Evolutionary conservation across 2,888 invertebrate species (phyloP).

Genomic region (Cosmia trapezina): DNA sequence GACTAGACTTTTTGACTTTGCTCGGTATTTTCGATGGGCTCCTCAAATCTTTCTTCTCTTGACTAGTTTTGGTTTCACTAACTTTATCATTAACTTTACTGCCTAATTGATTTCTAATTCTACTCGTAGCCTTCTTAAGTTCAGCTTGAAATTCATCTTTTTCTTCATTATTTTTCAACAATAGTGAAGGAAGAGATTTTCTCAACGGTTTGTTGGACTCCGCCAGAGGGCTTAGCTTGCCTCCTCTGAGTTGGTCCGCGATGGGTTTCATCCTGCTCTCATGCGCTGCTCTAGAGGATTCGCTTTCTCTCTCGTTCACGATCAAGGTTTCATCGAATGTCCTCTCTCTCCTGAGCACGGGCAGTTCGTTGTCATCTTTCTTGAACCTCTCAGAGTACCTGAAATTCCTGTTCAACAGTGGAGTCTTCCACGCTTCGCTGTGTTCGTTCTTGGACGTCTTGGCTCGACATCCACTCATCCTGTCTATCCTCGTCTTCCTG

Average conservation of each 20-base stretch:
- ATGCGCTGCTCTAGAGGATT: conserved; percentile 80
- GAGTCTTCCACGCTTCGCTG: conserved; percentile 87
- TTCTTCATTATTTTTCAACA: conserved; percentile 87
- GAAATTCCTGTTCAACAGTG: conserved; percentile 85
- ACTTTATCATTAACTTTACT: conserved; percentile 82
- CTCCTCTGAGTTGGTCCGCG: conserved; percentile 80
- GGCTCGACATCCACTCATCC: conserved; percentile 86
- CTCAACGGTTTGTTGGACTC: conserved; percentile 84
- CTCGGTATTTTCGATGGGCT: conserved; percentile 86
- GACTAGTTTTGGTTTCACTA: conserved; percentile 88
- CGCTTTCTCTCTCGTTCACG: conserved; percentile 79
- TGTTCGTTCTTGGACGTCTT: conserved; percentile 86
- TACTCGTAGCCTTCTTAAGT: conserved; percentile 89
- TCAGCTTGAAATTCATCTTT: conserved; percentile 90
- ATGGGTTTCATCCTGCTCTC: conserved; percentile 80
- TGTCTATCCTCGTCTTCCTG: conserved; percentile 86
- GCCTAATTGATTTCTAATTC: conserved; percentile 87
- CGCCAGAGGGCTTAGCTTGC: conserved; percentile 78
- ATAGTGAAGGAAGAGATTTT: conserved; percentile 90
- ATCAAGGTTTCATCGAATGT: conserved; percentile 87
- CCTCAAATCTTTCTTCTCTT: conserved; percentile 69
- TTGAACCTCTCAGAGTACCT: conserved; percentile 88
- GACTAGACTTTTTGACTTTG: conserved; percentile 90
- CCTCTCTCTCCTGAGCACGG: conserved; percentile 86
- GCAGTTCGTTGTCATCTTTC: conserved; percentile 81